A percentile compares a stretch with the other conserved stretches of the same genome.
Evolutionary conservation across 2,888 invertebrate species (phyloP).

Genomic region (Drosophila emarginata): DNA sequence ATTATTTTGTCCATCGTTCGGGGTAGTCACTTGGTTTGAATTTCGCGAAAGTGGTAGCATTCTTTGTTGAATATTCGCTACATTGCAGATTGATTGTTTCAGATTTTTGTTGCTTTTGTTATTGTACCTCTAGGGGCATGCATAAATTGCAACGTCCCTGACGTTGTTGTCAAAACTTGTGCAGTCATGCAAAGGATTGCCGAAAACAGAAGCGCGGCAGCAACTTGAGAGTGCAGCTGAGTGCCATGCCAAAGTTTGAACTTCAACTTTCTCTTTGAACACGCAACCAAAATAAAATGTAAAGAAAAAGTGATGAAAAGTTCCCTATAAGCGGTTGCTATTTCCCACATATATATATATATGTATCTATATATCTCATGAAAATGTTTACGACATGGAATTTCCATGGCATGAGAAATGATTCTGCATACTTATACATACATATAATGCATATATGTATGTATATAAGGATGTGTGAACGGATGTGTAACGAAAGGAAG

Average conservation of each 20-base stretch:
- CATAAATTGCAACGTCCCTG: constrained; percentile 16
- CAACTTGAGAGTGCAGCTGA: constrained; percentile 35
- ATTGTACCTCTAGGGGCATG: constrained; percentile 11
- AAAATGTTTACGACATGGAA: background rate
- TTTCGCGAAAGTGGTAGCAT: background rate
- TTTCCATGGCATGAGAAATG: background rate
- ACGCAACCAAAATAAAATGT: constrained; percentile 4
- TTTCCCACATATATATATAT: background rate
- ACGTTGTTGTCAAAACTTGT: constrained; percentile 17
- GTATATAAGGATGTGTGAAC: background rate
- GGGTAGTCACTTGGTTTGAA: background rate
- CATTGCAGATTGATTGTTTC: constrained; percentile 19
- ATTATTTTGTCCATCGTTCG: background rate
- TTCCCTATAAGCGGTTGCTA: background rate
- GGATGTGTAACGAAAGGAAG: background rate
- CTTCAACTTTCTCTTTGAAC: constrained; percentile 29
- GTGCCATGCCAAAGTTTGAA: constrained; percentile 35
- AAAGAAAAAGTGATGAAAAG: constrained; percentile 12
- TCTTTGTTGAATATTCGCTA: background rate
- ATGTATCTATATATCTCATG: background rate
- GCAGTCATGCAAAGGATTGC: constrained; percentile 25
- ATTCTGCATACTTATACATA: background rate
- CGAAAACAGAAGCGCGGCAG: constrained; percentile 3
- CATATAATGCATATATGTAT: too few species aligned
- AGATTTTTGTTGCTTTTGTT: constrained; percentile 15